Base-by-base conservation (phyloP, 2,888 invertebrate genomes). In the Ennomos erosarius region DNA sequence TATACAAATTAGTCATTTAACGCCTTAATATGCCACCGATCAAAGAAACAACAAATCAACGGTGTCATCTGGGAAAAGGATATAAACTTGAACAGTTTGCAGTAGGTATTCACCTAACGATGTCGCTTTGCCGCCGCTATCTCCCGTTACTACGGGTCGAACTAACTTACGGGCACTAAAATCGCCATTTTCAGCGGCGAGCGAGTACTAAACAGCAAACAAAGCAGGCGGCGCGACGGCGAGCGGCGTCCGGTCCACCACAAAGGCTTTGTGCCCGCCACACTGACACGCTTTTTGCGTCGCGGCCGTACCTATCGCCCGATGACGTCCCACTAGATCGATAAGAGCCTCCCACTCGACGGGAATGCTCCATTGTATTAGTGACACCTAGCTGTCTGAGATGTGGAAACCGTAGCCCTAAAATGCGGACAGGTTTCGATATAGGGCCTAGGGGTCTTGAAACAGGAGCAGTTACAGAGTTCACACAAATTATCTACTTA, bases 251-350 rank as follows among this genome's bases (percentile, higher is more conserved):
- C 89, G 89, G 88, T 81, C 77, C 79, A 71, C 85, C 84, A 91
- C 90, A 90, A 92, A 90, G 89, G 75, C 90, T 85, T 88, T 88
- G 87, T 88, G 78, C 75, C 81, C 85, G 55, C 59, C 59, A 60
- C 55, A 89, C 82, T 90, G 90, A 90, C 90, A 91, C 90, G 90
- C 90, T 92, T 91, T 90, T 91, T 92, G 89, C 90, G 86, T 83
- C 83, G 79, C 83, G 82, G 80, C 82, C 84, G 89, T 90, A n/a
- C n/a, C n/a, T n/a, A 92, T 90, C 90, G 88, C 85, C 74, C 88
- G 90, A 91, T 90, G 91, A 92, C 90, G 90, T 88, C 83, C 89
- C 86, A 76, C 86, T 85, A 89, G 89, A 91, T 91, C 90, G 91
- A 91, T 91, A 92, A 92, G 90, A 90, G 87, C 83, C 85, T 85